Conservation (phyloP, 2,888 invertebrate species). For the Idaea straminata region DNA sequence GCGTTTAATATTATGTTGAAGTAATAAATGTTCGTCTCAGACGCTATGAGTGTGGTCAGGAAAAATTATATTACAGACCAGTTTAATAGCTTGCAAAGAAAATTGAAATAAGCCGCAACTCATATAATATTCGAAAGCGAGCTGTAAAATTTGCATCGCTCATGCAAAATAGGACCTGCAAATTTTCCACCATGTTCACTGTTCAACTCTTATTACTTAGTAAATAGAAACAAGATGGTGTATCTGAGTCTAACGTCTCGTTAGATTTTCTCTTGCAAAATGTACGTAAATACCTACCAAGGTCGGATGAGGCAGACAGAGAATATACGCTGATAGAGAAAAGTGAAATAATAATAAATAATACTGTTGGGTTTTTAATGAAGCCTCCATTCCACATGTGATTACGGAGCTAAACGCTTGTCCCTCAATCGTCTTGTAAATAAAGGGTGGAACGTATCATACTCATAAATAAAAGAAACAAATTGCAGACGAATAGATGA, state of each 20-base stretch:
- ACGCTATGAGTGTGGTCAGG: background rate
- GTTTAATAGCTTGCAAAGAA: slow-evolving; percentile 16
- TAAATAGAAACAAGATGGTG: slow-evolving; percentile 38
- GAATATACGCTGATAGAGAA: slow-evolving; percentile 39
- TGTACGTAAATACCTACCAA: background rate
- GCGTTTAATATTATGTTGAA: background rate
- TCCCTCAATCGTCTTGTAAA: slow-evolving; percentile 29
- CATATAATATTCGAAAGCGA: slow-evolving; percentile 32
- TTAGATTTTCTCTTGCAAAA: slow-evolving; percentile 44
- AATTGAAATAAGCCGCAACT: slow-evolving; percentile 32
- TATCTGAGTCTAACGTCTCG: slow-evolving; percentile 34
- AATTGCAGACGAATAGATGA: slow-evolving; percentile 57
- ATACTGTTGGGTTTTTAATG: slow-evolving; percentile 53
- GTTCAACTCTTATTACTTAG: slow-evolving; percentile 27
- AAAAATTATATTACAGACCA: slow-evolving; percentile 5
- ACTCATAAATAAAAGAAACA: slow-evolving; percentile 48
- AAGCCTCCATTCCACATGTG: slow-evolving; percentile 42
- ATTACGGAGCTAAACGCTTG: slow-evolving; percentile 35
- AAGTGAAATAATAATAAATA: slow-evolving; percentile 49
- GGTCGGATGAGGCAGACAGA: slow-evolving; percentile 31
- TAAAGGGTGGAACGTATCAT: slow-evolving; percentile 31
- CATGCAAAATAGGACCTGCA: slow-evolving; percentile 34
- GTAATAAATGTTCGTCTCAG: slow-evolving; percentile 1
- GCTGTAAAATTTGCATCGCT: slow-evolving; percentile 32
- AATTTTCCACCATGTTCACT: slow-evolving; percentile 25